Conservation (phyloP, 2,113 vertebrate species). For the Hyla sarda region DNA sequence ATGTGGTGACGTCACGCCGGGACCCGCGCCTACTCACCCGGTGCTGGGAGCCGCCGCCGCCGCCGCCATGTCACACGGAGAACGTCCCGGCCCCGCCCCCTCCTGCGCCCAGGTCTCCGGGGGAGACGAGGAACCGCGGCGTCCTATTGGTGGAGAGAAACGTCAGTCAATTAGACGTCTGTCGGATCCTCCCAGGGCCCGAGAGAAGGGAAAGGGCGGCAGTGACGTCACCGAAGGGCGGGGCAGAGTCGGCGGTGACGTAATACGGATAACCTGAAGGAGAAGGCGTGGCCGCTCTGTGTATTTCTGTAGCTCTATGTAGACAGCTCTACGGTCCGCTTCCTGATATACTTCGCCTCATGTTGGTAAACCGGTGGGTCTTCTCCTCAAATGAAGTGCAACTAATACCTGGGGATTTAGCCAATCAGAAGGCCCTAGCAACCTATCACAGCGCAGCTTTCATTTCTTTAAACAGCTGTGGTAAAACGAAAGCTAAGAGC, state of each 20-base stretch:
- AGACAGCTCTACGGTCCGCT: no score
- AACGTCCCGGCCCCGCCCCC: conserved; percentile 33
- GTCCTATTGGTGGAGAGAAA: not conserved
- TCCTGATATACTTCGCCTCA: no score
- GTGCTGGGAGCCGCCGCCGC: conserved; percentile 35
- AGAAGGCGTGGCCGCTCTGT: not conserved
- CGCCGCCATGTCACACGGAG: conserved; percentile 48
- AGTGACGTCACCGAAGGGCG: conserved; percentile 6
- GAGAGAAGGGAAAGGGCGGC: conserved; percentile 12
- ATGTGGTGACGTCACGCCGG: conserved; percentile 4
- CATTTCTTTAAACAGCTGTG: no score
- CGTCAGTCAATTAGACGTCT: not conserved
- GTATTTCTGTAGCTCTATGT: not conserved
- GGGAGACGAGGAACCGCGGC: no score
- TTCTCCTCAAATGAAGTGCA: no score
- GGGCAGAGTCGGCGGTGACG: not conserved
- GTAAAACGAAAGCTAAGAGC: no score
- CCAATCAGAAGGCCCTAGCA: no score
- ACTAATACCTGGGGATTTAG: no score
- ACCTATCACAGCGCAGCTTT: no score
- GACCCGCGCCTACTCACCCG: conserved; percentile 31
- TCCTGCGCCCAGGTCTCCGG: conserved; percentile 18
- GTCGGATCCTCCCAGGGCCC: not conserved
- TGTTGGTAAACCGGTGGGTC: no score
- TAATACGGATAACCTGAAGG: not conserved